phyloP scores from a whole-genome alignment of 2,113 vertebrate genomes.

The Strix uralensis region DNA sequence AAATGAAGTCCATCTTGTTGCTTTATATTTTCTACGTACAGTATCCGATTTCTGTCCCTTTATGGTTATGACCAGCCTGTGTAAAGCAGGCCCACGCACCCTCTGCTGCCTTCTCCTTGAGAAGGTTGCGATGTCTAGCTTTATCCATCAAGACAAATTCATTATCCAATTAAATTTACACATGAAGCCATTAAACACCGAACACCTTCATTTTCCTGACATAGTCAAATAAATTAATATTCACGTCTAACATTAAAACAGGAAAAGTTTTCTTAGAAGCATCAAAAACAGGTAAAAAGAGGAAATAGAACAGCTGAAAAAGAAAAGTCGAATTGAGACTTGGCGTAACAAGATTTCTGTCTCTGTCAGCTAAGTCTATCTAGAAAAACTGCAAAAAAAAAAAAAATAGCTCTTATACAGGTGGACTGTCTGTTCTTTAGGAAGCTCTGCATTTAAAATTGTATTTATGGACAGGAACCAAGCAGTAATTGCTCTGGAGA shows the following conservation, averaged over 20 bases:
- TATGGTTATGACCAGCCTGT: fast-evolving
- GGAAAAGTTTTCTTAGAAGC: not conserved
- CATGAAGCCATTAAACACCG: not conserved
- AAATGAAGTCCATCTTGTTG: not conserved
- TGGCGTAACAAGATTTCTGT: not conserved
- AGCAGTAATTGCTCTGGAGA: not conserved
- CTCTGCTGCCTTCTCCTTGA: not conserved
- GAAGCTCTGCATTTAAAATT: not conserved
- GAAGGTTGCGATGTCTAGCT: not conserved
- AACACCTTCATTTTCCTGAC: not conserved
- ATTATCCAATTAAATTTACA: not conserved
- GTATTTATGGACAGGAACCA: not conserved
- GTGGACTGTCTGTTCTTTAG: not conserved
- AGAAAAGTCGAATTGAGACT: not conserved
- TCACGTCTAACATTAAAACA: not conserved
- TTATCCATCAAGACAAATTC: not conserved
- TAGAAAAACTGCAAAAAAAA: not conserved
- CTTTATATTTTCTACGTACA: not conserved
- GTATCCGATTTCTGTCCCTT: not conserved
- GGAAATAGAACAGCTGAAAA: not conserved
- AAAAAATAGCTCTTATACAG: not conserved
- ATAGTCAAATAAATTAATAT: not conserved
- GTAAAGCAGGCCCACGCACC: fast-evolving
- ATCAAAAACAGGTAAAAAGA: not conserved
- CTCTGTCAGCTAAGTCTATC: not conserved